Base-by-base conservation (phyloP, 2,113 vertebrate species). In the Centropristis striata region DNA sequence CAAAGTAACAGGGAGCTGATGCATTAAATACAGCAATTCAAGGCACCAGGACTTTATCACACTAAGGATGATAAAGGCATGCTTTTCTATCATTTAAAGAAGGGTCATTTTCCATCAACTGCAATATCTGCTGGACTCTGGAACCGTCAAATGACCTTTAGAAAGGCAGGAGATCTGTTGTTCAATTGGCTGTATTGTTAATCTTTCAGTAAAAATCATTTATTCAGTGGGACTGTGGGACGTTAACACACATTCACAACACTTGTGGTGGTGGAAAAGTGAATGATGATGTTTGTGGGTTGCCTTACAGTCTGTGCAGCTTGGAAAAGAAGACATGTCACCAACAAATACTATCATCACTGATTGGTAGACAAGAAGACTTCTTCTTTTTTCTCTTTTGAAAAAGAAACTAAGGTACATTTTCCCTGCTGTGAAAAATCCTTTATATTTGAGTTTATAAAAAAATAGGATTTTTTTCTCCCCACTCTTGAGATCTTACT, bases 1-100 rank as follows among this genome's bases (percentile, higher is more conserved):
- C 58, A 74, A 50, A 74, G 50, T 64, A 10, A 4, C 1, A 15
- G 21, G n/a, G 2, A 66, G 28, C 25, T 41, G 54, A 50, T 44
- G 65, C 80, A 27, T 71, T 71, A 25, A 57, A 70, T 59, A 20
- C 23, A 47, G 57, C 25, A 32, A 81, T 70, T 49, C 49, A 58
- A 75, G 12, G 8, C 55, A 46, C 14, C 3, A 18, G 2, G 47
- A 64, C 69, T 64, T 36, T 11, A 21, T 13, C 15, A 39, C 36
- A 50, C 23, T n/a, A 37, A 21, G 41, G 58, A 41, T 10, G 8
- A 69, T 61, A 20, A 57, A 47, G 57, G 50, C 63, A 44, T 32
- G 32, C 32, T 32, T 32, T 32, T 32, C 32, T 32, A 4, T 32
- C 32, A 32, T 32, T 32, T 6, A 44, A 44, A 44, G 5, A 15